A percentile compares a stretch with the other conserved stretches of the same genome.
Evolutionary conservation across 2,797 vertebrate genomes (phyloP).

Genomic region (Mormyrops boulengeri): DNA sequence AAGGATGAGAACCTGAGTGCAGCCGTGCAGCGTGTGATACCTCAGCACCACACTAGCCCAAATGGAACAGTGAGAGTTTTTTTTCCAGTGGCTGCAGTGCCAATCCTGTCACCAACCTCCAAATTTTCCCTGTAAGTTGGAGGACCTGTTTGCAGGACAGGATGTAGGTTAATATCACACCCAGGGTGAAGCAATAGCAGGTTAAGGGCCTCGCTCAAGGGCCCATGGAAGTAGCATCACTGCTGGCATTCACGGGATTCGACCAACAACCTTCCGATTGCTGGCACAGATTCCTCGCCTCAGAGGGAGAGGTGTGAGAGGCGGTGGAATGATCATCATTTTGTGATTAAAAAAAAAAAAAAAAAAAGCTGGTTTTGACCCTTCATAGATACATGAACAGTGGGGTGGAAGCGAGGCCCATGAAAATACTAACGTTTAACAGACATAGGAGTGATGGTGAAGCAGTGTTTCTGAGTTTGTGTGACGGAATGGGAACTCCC

Average conservation of each 20-base stretch:
- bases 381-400: not conserved
- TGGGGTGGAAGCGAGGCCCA: not conserved
- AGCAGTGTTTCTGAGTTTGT: not conserved
- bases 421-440: not conserved
- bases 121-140: not conserved
- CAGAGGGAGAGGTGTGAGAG: not conserved
- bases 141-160: too few relatives aligned
- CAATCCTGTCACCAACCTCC: too few relatives aligned
- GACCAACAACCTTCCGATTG: too few relatives aligned
- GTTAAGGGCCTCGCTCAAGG: too few relatives aligned
- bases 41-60: too few relatives aligned
- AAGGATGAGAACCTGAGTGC: not conserved
- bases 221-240: too few relatives aligned
- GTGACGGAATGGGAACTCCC: not conserved
- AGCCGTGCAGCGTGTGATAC: not conserved
- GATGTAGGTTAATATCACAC: too few relatives aligned
- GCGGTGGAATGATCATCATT: not conserved
- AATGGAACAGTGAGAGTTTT: not conserved
- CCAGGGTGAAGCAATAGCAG: too few relatives aligned
- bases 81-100: not conserved
- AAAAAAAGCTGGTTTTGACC: not conserved
- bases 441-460: not conserved
- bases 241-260: too few relatives aligned
- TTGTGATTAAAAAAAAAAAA: not conserved
- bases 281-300: too few relatives aligned